phyloP scores from a whole-genome alignment of 2,888 invertebrate genomes.

The Brachyptera risi region DNA sequence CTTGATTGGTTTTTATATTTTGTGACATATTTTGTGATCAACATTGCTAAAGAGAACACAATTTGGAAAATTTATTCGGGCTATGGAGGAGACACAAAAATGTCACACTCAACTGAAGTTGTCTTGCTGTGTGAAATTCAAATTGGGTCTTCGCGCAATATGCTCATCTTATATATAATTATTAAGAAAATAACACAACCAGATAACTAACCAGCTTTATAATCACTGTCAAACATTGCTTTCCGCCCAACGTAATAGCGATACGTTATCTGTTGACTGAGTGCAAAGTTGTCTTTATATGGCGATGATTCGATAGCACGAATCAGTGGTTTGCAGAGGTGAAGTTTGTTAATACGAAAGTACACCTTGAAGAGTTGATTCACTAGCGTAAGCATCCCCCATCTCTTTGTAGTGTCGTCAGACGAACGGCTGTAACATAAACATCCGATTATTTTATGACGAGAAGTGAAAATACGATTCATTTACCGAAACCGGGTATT shows the following conservation, averaged over 20 bases:
- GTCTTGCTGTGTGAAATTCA: no score
- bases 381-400: conserved; percentile 93
- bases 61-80: no score
- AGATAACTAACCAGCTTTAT: conserved; percentile 59
- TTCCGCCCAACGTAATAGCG: conserved; percentile 96
- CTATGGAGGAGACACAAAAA: no score
- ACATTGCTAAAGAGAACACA: no score
- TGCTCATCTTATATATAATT: no score
- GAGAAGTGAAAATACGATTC: no score
- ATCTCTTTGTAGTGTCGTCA: conserved; percentile 87
- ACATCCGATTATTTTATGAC: no score
- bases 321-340: conserved; percentile 89
- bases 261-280: conserved; percentile 94
- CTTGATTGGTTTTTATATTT: no score
- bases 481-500: no score
- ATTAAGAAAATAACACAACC: not conserved
- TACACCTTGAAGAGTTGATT: conserved; percentile 98
- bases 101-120: no score
- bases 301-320: conserved; percentile 92
- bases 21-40: no score
- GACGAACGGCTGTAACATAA: conserved; percentile 75
- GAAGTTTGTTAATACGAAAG: conserved; percentile 85
- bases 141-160: no score
- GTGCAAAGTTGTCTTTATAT: conserved; percentile 82
- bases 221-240: conserved; percentile 98